A percentile compares a stretch with the other conserved stretches of the same genome.
Evolutionary conservation across 2,797 vertebrate genomes (phyloP).

Genomic region (Micrastur ruficollis): DNA sequence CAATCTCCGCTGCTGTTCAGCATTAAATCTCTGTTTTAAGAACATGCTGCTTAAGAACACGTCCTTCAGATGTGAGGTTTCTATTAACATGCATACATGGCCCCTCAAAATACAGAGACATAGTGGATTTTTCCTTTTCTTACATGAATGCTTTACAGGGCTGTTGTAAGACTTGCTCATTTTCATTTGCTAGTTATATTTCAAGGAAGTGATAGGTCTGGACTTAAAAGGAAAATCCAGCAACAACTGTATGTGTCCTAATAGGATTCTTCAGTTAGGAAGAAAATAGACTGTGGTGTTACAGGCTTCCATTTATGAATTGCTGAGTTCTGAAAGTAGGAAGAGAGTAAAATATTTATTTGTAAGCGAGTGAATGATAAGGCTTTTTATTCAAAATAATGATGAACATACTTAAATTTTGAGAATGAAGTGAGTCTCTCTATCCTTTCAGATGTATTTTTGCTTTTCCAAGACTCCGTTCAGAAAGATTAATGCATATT

Average conservation of each 20-base stretch:
- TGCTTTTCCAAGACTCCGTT: background rate
- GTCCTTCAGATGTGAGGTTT: background rate
- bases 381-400: background rate
- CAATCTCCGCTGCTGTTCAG: background rate
- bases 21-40: background rate
- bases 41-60: fast-evolving
- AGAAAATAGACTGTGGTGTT: background rate
- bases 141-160: background rate
- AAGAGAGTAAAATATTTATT: background rate
- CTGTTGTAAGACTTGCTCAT: background rate
- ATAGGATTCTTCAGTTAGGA: background rate
- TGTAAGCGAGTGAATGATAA: background rate
- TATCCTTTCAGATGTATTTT: background rate
- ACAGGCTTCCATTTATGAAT: background rate
- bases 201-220: background rate
- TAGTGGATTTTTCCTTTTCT: background rate
- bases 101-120: background rate
- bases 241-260: background rate
- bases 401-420: background rate
- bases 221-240: slow-evolving; percentile 4
- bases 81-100: background rate
- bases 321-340: background rate
- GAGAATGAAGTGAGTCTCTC: background rate
- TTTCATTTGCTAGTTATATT: background rate
- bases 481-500: background rate